Evolutionary conservation across 2,888 invertebrate genomes (phyloP).

Genomic region (Napeogenes inachia): DNA sequence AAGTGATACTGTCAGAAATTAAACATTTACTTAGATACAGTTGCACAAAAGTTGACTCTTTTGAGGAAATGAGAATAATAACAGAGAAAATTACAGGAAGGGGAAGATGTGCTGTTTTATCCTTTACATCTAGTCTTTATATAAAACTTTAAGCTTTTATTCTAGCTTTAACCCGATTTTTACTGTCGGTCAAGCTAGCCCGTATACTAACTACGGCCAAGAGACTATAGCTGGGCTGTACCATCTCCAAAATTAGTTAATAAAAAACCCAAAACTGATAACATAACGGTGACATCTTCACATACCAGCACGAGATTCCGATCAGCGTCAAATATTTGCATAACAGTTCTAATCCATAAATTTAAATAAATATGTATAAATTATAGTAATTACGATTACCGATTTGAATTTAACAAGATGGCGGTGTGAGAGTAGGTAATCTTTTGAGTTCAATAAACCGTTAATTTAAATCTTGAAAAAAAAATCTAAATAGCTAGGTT

Average conservation of each 20-base stretch:
- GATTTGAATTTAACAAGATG: constrained; percentile 8
- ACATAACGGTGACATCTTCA: constrained; percentile 19
- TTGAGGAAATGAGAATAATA: no score
- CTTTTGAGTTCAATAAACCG: constrained; percentile 23
- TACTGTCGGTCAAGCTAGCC: not conserved
- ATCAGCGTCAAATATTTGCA: constrained; percentile 22
- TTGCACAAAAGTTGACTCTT: no score
- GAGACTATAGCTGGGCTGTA: not conserved
- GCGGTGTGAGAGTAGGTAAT: not conserved
- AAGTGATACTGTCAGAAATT: no score
- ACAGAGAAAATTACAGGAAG: no score
- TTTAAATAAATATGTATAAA: constrained; percentile 34
- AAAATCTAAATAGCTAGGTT: no score
- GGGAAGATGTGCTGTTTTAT: no score
- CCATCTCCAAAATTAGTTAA: no score
- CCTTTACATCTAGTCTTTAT: no score
- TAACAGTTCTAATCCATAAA: constrained; percentile 20
- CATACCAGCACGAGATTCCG: constrained; percentile 11
- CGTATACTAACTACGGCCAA: not conserved
- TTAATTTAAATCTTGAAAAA: no score
- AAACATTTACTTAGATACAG: no score
- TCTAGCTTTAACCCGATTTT: no score
- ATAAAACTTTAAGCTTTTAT: no score
- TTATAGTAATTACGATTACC: constrained; percentile 21
- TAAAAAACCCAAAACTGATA: not conserved